These are phyloP conservation scores for Bothrops jararaca DNA, from an alignment of 2,113 vertebrate species.

Conservation along the genomic window DNA sequence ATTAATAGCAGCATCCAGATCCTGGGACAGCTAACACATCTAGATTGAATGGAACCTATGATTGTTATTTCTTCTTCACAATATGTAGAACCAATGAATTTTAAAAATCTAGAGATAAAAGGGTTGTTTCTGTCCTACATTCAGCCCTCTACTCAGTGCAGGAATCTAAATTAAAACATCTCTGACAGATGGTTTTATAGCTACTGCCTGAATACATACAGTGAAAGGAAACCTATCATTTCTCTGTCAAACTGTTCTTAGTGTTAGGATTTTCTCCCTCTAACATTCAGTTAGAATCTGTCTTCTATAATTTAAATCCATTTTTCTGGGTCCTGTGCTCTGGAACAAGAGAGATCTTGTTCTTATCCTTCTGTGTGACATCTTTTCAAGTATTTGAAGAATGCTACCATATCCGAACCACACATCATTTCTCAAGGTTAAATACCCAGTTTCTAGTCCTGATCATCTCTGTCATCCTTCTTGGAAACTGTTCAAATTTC, in stretches of 20 bases:
- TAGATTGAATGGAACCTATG: background rate
- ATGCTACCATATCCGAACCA: background rate
- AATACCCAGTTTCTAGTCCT: background rate
- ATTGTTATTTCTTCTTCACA: background rate
- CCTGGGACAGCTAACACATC: background rate
- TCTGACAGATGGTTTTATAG: background rate
- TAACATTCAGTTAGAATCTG: background rate
- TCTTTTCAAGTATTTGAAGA: background rate
- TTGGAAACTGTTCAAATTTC: background rate
- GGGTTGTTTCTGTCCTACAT: background rate
- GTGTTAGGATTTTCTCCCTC: background rate
- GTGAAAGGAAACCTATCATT: background rate
- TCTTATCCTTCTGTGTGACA: background rate
- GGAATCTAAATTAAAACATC: background rate
- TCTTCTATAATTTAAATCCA: background rate
- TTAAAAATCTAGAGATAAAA: background rate
- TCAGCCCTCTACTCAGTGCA: background rate
- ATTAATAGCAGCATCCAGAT: background rate
- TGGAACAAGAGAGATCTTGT: background rate
- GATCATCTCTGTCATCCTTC: background rate
- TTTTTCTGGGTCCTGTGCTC: background rate
- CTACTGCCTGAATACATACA: background rate
- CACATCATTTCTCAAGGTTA: background rate
- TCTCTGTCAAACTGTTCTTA: background rate
- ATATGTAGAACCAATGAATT: background rate